A percentile compares a stretch with the other conserved stretches of the same genome.
Conservation (phyloP, 1,140 invertebrate genomes). For the Anoplolepis gracilipes region DNA sequence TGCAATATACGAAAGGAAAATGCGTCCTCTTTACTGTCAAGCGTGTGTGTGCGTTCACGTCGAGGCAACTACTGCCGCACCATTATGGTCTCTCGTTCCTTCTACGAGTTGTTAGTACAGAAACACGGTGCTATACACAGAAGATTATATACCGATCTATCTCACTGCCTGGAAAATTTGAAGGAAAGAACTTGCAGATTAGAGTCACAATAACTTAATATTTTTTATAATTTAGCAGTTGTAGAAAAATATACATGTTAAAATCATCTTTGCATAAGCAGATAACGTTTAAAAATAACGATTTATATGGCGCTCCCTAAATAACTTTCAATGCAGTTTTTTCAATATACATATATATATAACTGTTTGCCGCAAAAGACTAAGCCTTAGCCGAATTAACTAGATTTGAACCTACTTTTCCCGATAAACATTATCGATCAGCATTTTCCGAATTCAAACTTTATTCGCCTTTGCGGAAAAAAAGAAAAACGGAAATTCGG, state of each 20-base stretch:
- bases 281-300: neutral
- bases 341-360: neutral
- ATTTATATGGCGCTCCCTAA: neutral
- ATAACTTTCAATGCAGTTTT: neutral
- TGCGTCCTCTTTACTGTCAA: neutral
- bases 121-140: slow-evolving; percentile 73
- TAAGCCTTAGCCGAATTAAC: slow-evolving; percentile 13
- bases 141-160: slow-evolving; percentile 64
- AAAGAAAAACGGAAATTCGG: neutral
- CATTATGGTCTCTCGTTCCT: slow-evolving; percentile 74
- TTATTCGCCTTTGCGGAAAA: neutral
- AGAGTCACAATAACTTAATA: no score
- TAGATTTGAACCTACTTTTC: neutral
- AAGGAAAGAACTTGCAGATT: slow-evolving; percentile 14
- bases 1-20: neutral
- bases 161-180: slow-evolving; percentile 68
- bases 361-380: neutral
- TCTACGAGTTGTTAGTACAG: slow-evolving; percentile 73
- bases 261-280: neutral
- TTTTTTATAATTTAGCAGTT: no score
- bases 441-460: neutral
- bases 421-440: slow-evolving; percentile 25
- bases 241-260: no score
- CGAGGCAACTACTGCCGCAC: slow-evolving; percentile 38
- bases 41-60: neutral